A percentile compares a stretch with the other conserved stretches of the same genome.
Conservation (phyloP, 2,113 vertebrate species). For the Myrmecophaga tridactyla region DNA sequence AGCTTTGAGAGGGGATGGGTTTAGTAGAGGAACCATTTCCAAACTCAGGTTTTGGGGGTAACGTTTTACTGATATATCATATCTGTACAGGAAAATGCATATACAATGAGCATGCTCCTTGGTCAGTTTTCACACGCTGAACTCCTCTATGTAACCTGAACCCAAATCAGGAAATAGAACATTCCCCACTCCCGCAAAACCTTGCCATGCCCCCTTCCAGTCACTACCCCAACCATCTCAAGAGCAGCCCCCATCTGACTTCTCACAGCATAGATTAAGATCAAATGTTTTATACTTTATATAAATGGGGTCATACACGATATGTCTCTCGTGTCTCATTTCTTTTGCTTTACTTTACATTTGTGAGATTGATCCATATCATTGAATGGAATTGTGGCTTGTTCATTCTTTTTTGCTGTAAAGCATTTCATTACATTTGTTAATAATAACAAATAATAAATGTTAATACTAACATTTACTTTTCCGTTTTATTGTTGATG, state of each 20-base stretch:
- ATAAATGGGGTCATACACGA: fast-evolving
- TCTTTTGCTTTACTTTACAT: neutral
- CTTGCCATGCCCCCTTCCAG: fast-evolving
- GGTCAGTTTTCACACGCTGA: neutral
- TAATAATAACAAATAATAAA: too few relatives aligned
- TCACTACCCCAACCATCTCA: neutral
- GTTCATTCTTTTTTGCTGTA: neutral
- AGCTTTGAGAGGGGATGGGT: neutral
- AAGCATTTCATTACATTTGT: too few relatives aligned
- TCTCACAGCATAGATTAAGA: too few relatives aligned
- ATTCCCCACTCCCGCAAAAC: neutral
- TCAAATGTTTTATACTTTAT: neutral
- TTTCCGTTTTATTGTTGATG: neutral
- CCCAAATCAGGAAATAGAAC: neutral
- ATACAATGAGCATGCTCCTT: fast-evolving
- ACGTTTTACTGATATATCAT: neutral
- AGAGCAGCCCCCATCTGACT: neutral
- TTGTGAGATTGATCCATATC: neutral
- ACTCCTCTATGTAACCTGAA: neutral
- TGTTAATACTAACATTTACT: neutral
- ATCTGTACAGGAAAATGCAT: neutral
- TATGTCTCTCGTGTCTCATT: neutral
- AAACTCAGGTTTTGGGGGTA: neutral
- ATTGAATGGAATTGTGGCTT: fast-evolving
- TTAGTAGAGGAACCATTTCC: neutral